Percentiles rank a stretch among this genome's conserved stretches.
phyloP scores from a whole-genome alignment of 2,888 invertebrate genomes.

The Xestia xanthographa region DNA sequence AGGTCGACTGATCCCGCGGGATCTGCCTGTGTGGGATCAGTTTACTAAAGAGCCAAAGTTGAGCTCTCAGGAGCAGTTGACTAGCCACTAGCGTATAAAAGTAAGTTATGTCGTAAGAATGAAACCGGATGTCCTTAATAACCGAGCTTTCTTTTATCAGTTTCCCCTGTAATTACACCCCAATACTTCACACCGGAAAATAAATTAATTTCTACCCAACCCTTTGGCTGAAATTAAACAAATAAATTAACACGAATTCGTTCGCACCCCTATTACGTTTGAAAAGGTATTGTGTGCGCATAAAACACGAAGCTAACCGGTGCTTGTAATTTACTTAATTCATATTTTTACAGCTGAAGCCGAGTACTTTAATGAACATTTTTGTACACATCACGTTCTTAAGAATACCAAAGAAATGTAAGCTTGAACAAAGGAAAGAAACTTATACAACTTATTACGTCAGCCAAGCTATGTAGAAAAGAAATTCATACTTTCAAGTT shows the following conservation, averaged over 20 bases:
- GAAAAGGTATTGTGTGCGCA: conserved; percentile 43
- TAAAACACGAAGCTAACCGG: conserved; percentile 27
- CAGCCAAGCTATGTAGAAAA: conserved; percentile 25
- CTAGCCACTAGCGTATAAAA: background rate
- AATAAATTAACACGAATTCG: conserved; percentile 56
- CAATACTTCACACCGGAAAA: conserved; percentile 18
- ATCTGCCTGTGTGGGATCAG: too few species aligned
- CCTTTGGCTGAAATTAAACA: conserved; percentile 48
- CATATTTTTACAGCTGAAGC: conserved; percentile 40
- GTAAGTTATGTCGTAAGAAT: background rate
- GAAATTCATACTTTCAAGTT: conserved; percentile 15
- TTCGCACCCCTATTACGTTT: conserved; percentile 39
- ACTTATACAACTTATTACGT: conserved; percentile 45
- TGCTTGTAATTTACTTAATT: conserved; percentile 51
- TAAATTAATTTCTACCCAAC: conserved; percentile 41
- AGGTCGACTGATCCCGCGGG: too few species aligned
- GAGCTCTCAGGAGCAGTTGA: too few species aligned
- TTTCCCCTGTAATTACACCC: conserved; percentile 31
- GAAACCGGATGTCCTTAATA: background rate
- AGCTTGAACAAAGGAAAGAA: conserved; percentile 43
- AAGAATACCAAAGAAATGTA: conserved; percentile 35
- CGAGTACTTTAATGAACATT: conserved; percentile 2
- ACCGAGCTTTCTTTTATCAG: conserved; percentile 33
- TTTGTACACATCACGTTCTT: conserved; percentile 22
- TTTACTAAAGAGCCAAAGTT: too few species aligned